Percentiles rank a stretch among this genome's conserved stretches.
Evolutionary conservation across 2,888 invertebrate species (phyloP).

Genomic region (Parnassius mnemosyne): DNA sequence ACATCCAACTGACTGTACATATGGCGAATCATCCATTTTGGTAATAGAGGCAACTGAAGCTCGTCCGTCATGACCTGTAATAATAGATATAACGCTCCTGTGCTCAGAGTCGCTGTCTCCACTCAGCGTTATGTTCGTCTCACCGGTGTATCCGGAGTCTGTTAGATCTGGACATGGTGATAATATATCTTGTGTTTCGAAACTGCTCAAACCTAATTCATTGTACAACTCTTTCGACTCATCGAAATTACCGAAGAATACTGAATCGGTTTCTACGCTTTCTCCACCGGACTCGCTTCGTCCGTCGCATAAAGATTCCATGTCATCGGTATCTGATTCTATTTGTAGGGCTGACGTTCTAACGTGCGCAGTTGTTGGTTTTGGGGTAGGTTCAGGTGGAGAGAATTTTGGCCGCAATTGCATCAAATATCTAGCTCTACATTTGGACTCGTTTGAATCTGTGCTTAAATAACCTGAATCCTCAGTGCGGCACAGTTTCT

Average conservation of each 20-base stretch:
- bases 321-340: slow-evolving; percentile 85
- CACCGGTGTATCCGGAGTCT: slow-evolving; percentile 72
- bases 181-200: slow-evolving; percentile 49
- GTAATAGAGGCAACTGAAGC: slow-evolving; percentile 58
- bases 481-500: slow-evolving; percentile 74
- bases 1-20: slow-evolving; percentile 65
- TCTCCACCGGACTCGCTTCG: slow-evolving; percentile 93
- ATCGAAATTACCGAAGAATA: slow-evolving; percentile 88
- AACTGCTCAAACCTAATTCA: slow-evolving; percentile 57
- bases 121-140: slow-evolving; percentile 71
- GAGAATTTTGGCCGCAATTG: slow-evolving; percentile 62
- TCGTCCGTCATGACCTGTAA: slow-evolving; percentile 62
- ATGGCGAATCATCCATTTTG: slow-evolving; percentile 61
- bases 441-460: slow-evolving; percentile 85
- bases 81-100: slow-evolving; percentile 72
- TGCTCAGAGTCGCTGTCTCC: slow-evolving; percentile 76
- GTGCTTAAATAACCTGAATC: slow-evolving; percentile 94
- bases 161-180: slow-evolving; percentile 59
- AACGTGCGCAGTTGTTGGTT: slow-evolving; percentile 40
- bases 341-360: slow-evolving; percentile 57
- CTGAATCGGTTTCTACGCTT: slow-evolving; percentile 92
- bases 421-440: slow-evolving; percentile 69
- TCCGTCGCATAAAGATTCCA: slow-evolving; percentile 88
- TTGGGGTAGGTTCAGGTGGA: slow-evolving; percentile 45
- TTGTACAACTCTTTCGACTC: slow-evolving; percentile 68